Base-by-base conservation (phyloP, 2,113 vertebrate genomes). In the Myotis lucifugus region DNA sequence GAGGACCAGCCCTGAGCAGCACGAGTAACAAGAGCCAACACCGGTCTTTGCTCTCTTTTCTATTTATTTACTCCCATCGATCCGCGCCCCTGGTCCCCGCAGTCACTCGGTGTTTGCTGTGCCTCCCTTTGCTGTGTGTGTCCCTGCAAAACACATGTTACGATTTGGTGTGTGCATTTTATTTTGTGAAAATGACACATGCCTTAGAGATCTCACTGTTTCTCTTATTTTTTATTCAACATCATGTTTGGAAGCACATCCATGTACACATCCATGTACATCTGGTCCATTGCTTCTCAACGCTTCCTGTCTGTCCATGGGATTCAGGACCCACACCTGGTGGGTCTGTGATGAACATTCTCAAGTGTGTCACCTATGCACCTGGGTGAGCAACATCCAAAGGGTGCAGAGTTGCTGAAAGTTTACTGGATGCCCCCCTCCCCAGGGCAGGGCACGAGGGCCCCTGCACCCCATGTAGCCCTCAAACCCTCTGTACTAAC, bases 381-480 rank as follows among this genome's bases (percentile, higher is more conserved):
- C 59, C 8, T 34, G 0, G 23, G 76, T 14, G 40, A 15, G 74
- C 15, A 6, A 17, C 19, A 7, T 23, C n/a, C 11, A 37, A 23
- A 29, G 40, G 27, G 32, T 59, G 56, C 59, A 40, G 61, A 46
- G 23, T 19, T 18, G 32, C 87, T 61, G 42, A 59, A 46, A 70
- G 13, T 46, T 29, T 34, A 1, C 7, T 13, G 34, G 42, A 42
- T 17, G 29, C 13, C 0, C 4, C 4, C 21, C 42, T 32, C 8
- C 50, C 15, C 0, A 0, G 8, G 48, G 7, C 54, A 59, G 77
- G 21, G 37, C 50, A 5, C 9, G 10, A n/a, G 19, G 37, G 27
- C 25, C 5, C 10, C 46, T n/a, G 3, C 5, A 37, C 42, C 3
- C 9, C 5, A 17, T 0, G 1, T 0, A 5, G 10, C 79, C 79